Percentiles rank a stretch among this genome's conserved stretches.
Conservation (phyloP, 1,140 invertebrate species). For the Rhopalosiphum padi region DNA sequence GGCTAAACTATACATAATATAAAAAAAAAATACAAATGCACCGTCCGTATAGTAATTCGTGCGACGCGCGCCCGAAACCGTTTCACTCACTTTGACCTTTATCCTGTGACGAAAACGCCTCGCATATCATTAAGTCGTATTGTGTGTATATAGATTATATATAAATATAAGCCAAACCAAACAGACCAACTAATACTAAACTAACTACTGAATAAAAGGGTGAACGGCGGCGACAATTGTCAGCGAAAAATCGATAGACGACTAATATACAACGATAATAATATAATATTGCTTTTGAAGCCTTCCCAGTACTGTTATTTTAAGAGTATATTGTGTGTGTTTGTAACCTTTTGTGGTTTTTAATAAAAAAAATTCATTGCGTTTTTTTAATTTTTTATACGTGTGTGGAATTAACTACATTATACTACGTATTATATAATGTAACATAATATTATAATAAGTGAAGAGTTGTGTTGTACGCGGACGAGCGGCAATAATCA, state of each 20-base stretch:
- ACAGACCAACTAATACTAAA: background rate
- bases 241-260: background rate
- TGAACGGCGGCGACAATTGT: constrained; percentile 22
- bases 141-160: background rate
- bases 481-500: background rate
- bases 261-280: background rate
- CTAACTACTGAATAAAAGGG: constrained; percentile 28
- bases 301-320: background rate
- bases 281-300: background rate
- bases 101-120: constrained; percentile 48
- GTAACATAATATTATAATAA: constrained; percentile 5
- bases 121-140: constrained; percentile 40
- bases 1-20: constrained; percentile 23
- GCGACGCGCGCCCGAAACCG: background rate
- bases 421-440: background rate
- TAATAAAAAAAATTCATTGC: background rate
- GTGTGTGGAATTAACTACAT: background rate
- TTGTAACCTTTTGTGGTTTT: background rate
- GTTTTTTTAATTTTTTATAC: background rate
- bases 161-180: background rate
- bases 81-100: constrained; percentile 55
- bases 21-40: background rate
- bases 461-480: background rate
- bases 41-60: constrained; percentile 34
- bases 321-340: background rate